These are phyloP conservation scores for Scortum barcoo DNA, from an alignment of 2,113 vertebrate species.

Conservation along the genomic window DNA sequence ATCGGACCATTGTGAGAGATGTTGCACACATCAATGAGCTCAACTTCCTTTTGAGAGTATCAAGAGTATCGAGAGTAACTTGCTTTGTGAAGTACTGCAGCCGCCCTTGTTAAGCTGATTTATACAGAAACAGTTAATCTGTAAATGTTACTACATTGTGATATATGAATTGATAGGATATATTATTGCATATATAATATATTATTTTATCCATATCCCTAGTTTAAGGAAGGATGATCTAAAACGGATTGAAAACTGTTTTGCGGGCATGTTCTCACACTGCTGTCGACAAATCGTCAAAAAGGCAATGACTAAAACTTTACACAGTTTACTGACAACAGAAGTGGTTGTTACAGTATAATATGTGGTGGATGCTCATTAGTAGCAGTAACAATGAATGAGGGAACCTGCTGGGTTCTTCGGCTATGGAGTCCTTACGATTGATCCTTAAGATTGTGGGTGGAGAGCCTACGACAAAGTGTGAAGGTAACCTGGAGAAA, in stretches of 20 bases:
- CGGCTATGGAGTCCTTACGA: no score
- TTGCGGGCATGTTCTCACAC: background rate
- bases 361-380: no score
- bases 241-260: background rate
- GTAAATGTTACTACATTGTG: background rate
- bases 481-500: no score
- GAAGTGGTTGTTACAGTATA: no score
- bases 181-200: background rate
- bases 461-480: no score
- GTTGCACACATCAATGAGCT: slow-evolving; percentile 14
- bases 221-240: background rate
- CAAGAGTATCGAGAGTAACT: background rate
- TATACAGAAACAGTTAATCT: background rate
- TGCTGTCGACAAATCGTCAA: background rate
- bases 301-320: no score
- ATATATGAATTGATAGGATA: background rate
- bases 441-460: no score
- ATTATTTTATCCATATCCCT: background rate
- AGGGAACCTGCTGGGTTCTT: no score
- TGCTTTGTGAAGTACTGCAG: background rate
- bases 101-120: background rate
- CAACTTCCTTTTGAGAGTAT: background rate
- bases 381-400: no score
- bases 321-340: no score
- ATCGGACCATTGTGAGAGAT: background rate